These are phyloP conservation scores for Osmerus mordax DNA, from an alignment of 2,113 vertebrate genomes.

Conservation along the genomic window DNA sequence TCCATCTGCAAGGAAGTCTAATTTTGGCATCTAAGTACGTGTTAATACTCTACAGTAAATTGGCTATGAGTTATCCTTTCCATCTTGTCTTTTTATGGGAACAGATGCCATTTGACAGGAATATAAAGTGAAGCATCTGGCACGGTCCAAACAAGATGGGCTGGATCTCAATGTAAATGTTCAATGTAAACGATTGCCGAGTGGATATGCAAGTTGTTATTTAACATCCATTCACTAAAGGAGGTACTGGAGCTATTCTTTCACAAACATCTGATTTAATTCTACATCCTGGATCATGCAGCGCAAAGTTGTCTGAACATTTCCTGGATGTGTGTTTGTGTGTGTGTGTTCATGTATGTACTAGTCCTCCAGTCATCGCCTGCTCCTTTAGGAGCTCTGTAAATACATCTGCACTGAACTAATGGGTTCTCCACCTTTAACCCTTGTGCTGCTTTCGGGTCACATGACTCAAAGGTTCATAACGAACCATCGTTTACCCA, in stretches of 20 bases:
- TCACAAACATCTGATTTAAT: no score
- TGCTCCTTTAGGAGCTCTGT: background rate
- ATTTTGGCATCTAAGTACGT: background rate
- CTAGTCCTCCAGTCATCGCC: background rate
- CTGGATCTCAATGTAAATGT: background rate
- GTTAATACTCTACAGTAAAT: constrained; percentile 8
- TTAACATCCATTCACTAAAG: no score
- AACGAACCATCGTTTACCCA: no score
- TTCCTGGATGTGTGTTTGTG: constrained; percentile 7
- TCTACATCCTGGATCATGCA: no score
- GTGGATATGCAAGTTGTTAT: no score
- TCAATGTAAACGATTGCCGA: background rate
- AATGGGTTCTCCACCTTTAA: background rate
- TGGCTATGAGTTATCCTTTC: constrained; percentile 10
- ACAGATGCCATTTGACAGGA: background rate
- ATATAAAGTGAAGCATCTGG: background rate
- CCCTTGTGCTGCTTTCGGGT: no score
- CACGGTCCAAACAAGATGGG: background rate
- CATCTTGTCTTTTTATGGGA: constrained; percentile 6
- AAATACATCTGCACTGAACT: background rate
- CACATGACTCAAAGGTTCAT: no score
- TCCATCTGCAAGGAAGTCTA: background rate
- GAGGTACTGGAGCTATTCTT: no score
- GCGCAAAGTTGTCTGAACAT: background rate
- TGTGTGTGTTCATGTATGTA: background rate